Conservation (phyloP, 2,113 vertebrate species). For the Muntiacus muntjak region DNA sequence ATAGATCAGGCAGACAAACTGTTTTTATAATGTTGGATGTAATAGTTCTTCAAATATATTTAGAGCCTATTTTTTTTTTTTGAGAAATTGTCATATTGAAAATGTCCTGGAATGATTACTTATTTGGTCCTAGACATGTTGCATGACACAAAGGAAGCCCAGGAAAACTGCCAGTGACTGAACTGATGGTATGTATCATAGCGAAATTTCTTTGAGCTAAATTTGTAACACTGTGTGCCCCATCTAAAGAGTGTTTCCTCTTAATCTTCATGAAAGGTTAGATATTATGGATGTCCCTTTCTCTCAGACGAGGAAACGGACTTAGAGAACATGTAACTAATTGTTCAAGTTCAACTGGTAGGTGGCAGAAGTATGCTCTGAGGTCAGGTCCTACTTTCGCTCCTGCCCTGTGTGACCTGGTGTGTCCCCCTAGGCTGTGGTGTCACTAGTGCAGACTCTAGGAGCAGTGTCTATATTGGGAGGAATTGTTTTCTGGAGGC, state of each 20-base stretch:
- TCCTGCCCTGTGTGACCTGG: rapidly evolving
- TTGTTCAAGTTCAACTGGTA: background rate
- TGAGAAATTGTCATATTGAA: background rate
- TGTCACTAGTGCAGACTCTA: background rate
- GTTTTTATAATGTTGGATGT: background rate
- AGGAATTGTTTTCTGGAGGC: no score
- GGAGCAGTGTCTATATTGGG: background rate
- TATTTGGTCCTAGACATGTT: background rate
- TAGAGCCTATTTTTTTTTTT: background rate
- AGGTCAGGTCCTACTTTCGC: background rate
- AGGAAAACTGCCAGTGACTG: background rate
- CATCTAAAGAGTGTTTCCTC: background rate
- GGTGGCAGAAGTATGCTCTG: background rate
- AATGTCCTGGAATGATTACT: background rate
- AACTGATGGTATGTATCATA: background rate
- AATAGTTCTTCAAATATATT: background rate
- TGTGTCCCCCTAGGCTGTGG: no score
- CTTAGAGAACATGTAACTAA: background rate
- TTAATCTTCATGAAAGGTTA: background rate
- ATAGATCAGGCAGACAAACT: background rate
- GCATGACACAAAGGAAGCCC: background rate
- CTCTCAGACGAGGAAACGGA: background rate
- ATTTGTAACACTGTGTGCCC: background rate
- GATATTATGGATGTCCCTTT: background rate
- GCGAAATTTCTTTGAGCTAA: background rate